Conservation (phyloP, 1,140 invertebrate species). For the Holcopasites calliopsidis region DNA sequence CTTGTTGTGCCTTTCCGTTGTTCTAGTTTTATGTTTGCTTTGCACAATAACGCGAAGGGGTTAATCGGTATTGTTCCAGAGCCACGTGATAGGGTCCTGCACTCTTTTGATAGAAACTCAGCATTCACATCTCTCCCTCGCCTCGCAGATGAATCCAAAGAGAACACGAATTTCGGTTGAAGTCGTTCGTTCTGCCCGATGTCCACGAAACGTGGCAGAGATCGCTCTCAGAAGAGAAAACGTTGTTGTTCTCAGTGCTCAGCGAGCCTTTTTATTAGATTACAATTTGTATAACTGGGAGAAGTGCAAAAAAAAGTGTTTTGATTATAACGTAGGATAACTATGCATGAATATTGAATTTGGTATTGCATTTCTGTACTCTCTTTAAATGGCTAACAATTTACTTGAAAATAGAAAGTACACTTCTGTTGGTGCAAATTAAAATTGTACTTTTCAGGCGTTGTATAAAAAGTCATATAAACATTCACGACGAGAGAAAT, state of each 20-base stretch:
- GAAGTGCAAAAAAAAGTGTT: no score
- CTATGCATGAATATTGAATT: no score
- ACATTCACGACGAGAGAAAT: no score
- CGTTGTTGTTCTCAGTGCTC: background rate
- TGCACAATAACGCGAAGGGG: conserved; percentile 47
- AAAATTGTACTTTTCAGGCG: no score
- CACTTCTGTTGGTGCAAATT: no score
- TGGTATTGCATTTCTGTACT: no score
- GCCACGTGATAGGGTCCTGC: conserved; percentile 44
- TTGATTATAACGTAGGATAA: no score
- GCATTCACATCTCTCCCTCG: conserved; percentile 21
- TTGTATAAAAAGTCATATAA: no score
- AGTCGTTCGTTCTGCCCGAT: background rate
- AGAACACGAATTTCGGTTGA: background rate
- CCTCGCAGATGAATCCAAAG: background rate
- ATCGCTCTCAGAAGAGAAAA: background rate
- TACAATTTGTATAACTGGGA: no score
- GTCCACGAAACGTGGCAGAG: background rate
- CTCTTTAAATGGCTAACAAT: no score
- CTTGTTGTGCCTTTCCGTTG: conserved; percentile 45
- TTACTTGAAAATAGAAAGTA: no score
- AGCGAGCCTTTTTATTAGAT: no score
- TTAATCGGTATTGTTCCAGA: conserved; percentile 44
- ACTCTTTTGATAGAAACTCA: conserved; percentile 38
- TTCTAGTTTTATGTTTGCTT: conserved; percentile 42